phyloP scores from a whole-genome alignment of 2,113 vertebrate genomes.

The Ptyas mucosa region DNA sequence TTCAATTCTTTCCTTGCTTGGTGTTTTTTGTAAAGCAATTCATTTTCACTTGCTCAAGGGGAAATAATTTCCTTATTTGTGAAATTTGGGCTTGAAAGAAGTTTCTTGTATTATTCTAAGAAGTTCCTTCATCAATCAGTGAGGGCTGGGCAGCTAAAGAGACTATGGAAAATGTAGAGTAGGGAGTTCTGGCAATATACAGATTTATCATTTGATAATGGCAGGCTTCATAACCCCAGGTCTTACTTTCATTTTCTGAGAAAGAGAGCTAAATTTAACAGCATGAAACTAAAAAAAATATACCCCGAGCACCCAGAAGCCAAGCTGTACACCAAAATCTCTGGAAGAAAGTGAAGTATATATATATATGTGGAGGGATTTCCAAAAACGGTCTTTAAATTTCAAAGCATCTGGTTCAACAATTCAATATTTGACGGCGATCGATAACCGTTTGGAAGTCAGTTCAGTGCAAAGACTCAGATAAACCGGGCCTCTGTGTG shows the following conservation, averaged over 20 bases:
- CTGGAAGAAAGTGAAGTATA: slow-evolving; percentile 23
- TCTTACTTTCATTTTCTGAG: background rate
- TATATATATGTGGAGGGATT: background rate
- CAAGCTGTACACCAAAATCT: slow-evolving; percentile 29
- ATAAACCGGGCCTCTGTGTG: background rate
- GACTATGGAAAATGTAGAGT: background rate
- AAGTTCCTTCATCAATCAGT: background rate
- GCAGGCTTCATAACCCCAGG: background rate
- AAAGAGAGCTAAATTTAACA: slow-evolving; percentile 19
- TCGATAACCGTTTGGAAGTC: background rate
- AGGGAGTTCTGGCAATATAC: background rate
- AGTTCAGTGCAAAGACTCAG: background rate
- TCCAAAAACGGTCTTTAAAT: background rate
- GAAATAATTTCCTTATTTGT: background rate
- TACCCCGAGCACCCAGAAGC: slow-evolving; percentile 40
- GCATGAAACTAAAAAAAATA: slow-evolving; percentile 6
- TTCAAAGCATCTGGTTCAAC: background rate
- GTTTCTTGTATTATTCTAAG: background rate
- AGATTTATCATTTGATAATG: background rate
- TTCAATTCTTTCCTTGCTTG: background rate
- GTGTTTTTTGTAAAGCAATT: background rate
- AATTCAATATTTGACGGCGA: background rate
- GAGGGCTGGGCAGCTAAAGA: background rate
- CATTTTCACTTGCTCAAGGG: background rate
- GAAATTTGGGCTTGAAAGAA: background rate